Base-by-base conservation (phyloP, 2,888 invertebrate species). In the Clunio marinus region DNA sequence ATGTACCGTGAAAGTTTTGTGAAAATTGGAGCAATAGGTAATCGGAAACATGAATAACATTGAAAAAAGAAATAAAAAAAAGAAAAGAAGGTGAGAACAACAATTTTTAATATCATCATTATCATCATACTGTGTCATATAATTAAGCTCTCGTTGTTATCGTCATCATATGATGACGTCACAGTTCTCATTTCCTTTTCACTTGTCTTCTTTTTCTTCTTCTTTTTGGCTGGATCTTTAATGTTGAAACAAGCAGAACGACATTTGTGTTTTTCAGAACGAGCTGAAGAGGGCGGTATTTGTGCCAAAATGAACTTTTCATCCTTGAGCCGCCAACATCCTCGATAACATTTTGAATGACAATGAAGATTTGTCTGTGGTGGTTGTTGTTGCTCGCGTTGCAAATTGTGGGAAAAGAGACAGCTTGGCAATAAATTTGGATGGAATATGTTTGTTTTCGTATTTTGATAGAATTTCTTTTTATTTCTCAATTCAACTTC, bases 71-170 rank as follows among this genome's bases (percentile, higher is more conserved):
- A 45, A 55, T 55, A n/a, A 63, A 45, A 25, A 17, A 15, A 15
- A 25, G 13, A 45, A 63, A 1, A 2, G 22, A 15, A 24, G 8
- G 24, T 13, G 22, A n/a, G n/a, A 60, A 60, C 35, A 60, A 60
- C 15, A 60, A n/a, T n/a, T 4, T n/a, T 20, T 37, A 37, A 2
- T 13, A 46, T 22, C 10, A 27, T 41, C 17, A 63, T 2, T n/a
- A 45, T 5, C 13, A 17, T 55, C 66, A 8, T 66, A 66, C 66
- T 55, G 13, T 66, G 66, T 66, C 66, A 66, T 24, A 57, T 66
- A 55, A 66, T 32, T 20, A 51, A 17, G 25, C 66, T 66, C 15
- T 35, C 55, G 25, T 32, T 57, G 51, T 51, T n/a, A n/a, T n/a
- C n/a, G n/a, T n/a, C 66, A 7, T 57, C 65, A 13, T 51, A 17